These are phyloP conservation scores for Diplodus sargus DNA, from an alignment of 2,797 vertebrate genomes.

Conservation along the genomic window DNA sequence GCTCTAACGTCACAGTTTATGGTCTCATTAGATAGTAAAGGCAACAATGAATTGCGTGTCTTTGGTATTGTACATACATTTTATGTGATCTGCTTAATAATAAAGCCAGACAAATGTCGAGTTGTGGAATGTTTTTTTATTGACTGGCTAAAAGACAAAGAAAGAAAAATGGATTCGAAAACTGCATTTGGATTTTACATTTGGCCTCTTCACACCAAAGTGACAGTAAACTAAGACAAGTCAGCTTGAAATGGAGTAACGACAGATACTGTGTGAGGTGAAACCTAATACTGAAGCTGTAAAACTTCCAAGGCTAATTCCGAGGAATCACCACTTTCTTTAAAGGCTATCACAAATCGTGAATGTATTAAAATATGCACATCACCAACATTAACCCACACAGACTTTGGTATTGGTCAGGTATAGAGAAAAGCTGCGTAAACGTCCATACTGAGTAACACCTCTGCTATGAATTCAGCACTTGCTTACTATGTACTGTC, in stretches of 20 bases:
- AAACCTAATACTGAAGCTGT: not conserved
- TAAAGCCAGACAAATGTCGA: conserved; percentile 3
- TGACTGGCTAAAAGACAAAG: conserved; percentile 34
- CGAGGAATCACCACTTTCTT: not conserved
- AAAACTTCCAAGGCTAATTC: not conserved
- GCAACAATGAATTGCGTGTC: not conserved
- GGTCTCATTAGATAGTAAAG: not conserved
- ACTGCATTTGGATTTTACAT: not conserved
- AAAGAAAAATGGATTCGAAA: not conserved
- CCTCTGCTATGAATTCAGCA: conserved; percentile 13
- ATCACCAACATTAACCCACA: not conserved
- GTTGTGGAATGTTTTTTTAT: conserved; percentile 63
- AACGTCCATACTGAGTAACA: conserved; percentile 4
- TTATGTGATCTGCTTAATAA: not conserved
- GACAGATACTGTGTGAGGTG: not conserved
- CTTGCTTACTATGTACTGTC: not conserved
- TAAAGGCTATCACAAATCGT: conserved; percentile 15
- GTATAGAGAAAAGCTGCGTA: conserved; percentile 31
- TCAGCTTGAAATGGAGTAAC: conserved; percentile 1
- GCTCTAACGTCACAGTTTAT: not conserved
- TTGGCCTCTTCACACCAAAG: conserved; percentile 9
- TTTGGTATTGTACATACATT: not conserved
- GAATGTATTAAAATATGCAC: not conserved
- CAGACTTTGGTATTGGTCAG: conserved; percentile 24
- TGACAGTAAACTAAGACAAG: not conserved